A percentile compares a stretch with the other conserved stretches of the same genome.
These are phyloP conservation scores for Propithecus deckenii DNA, from an alignment of 2,797 vertebrate species.

Conservation along the genomic window DNA sequence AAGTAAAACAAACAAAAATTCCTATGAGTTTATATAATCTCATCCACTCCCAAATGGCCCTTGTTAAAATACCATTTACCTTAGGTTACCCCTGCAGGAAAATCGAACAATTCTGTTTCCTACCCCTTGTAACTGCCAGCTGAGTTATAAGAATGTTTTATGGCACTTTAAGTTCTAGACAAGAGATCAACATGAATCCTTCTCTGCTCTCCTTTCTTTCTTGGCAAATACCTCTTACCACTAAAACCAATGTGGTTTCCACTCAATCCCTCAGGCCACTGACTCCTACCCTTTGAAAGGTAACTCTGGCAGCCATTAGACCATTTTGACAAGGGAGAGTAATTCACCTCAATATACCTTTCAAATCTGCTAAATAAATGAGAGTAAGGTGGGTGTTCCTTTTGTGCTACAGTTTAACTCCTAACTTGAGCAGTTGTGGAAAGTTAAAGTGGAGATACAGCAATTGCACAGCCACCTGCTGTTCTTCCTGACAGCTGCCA, in stretches of 20 bases:
- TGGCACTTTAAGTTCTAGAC: background rate
- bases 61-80: background rate
- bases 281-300: slow-evolving; percentile 15
- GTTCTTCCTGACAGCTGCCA: slow-evolving; percentile 17
- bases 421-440: background rate
- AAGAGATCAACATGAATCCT: background rate
- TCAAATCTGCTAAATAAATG: slow-evolving; percentile 44
- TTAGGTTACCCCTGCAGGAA: background rate
- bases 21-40: background rate
- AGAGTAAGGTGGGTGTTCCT: background rate
- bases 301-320: slow-evolving; percentile 17
- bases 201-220: background rate
- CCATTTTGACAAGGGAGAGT: slow-evolving; percentile 34
- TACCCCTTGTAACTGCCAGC: background rate
- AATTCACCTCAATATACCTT: slow-evolving; percentile 49
- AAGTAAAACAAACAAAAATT: slow-evolving; percentile 7
- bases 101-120: background rate
- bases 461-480: background rate
- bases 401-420: background rate
- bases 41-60: background rate
- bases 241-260: slow-evolving; percentile 65
- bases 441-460: background rate
- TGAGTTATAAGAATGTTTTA: background rate
- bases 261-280: background rate
- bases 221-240: slow-evolving; percentile 50